These are phyloP conservation scores for Porites evermanni DNA, from an alignment of 92 coral and sea anemone species.

Conservation along the genomic window DNA sequence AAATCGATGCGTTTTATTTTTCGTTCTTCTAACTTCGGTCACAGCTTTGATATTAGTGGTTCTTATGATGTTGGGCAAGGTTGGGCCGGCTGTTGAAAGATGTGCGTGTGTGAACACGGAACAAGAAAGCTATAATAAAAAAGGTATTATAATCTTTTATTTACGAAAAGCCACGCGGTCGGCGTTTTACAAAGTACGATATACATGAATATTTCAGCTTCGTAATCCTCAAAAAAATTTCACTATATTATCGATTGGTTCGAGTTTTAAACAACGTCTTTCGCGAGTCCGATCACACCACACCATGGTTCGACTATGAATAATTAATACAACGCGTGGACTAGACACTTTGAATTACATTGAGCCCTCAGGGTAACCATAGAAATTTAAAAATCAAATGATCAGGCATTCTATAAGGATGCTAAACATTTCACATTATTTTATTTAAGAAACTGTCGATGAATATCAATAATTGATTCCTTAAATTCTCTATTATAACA, in stretches of 20 bases:
- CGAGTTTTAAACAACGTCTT: not conserved
- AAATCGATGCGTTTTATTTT: conserved; percentile 45
- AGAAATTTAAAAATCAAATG: not conserved
- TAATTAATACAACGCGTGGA: not conserved
- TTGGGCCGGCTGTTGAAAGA: conserved; percentile 17
- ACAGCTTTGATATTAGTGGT: conserved; percentile 55
- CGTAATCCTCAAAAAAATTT: not conserved
- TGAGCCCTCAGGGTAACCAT: conserved; percentile 11
- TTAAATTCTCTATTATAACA: not conserved
- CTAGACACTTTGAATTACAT: not conserved
- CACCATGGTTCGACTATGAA: conserved; percentile 6
- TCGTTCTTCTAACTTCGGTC: conserved; percentile 55
- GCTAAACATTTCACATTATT: not conserved
- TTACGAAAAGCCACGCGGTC: not conserved
- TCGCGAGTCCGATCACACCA: conserved; percentile 1
- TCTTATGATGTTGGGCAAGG: conserved; percentile 58
- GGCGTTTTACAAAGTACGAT: no score
- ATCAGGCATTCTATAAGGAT: conserved; percentile 6
- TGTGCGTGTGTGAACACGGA: conserved; percentile 33
- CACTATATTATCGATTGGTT: not conserved
- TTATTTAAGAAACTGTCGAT: not conserved
- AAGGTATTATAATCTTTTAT: not conserved
- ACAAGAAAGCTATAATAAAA: conserved; percentile 5
- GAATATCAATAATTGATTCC: not conserved
- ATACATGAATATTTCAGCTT: not conserved